Evolutionary conservation across 2,797 vertebrate genomes (phyloP).

Genomic region (Myiotriccus ornatus): DNA sequence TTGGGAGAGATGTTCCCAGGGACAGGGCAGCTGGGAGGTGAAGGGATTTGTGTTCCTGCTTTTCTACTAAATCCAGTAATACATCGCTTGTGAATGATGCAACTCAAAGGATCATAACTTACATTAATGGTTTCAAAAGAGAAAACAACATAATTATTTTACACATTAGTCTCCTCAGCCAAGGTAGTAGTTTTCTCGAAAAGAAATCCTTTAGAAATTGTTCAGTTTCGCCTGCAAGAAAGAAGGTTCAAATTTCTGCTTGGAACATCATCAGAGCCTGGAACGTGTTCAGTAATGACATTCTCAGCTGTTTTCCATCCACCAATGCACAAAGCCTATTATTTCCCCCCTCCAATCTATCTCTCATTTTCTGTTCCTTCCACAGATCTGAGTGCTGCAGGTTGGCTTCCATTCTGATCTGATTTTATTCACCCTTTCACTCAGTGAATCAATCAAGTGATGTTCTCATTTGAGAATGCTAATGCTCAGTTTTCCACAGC

Average conservation of each 20-base stretch:
- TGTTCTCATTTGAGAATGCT: conserved; percentile 57
- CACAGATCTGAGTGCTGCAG: not conserved
- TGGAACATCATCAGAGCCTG: not conserved
- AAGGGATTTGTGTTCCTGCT: not conserved
- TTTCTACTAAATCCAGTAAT: not conserved
- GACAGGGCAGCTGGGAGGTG: not conserved
- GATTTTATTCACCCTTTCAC: conserved; percentile 40
- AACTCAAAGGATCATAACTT: not conserved
- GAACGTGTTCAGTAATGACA: not conserved
- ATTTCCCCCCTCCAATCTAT: not conserved
- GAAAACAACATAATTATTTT: not conserved
- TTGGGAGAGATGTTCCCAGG: not conserved
- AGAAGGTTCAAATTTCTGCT: not conserved
- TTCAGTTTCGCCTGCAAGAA: not conserved
- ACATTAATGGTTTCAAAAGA: not conserved
- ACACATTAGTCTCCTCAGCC: not conserved
- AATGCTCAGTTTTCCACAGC: conserved; percentile 43
- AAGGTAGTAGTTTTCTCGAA: fast-evolving
- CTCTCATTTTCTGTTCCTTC: not conserved
- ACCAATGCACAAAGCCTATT: not conserved
- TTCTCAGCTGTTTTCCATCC: not conserved
- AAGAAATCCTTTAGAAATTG: not conserved
- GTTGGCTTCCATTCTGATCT: conserved; percentile 22
- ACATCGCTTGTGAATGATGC: not conserved
- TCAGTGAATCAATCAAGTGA: conserved; percentile 25